These are phyloP conservation scores for Chrysemys picta DNA, from an alignment of 2,113 vertebrate species.

Conservation along the genomic window DNA sequence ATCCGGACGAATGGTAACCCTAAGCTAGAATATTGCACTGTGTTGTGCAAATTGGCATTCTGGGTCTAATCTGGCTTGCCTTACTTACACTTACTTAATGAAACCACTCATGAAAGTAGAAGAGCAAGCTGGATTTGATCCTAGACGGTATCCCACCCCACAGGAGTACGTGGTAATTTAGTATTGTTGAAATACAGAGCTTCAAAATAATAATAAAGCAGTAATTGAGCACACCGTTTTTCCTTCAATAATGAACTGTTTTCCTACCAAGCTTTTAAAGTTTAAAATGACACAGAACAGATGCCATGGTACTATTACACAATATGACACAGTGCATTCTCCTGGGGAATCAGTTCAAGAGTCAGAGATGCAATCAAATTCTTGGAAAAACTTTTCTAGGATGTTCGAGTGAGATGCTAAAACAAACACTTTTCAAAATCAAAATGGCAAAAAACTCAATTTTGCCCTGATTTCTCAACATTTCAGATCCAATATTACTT, in stretches of 20 bases:
- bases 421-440: background rate
- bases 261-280: conserved; percentile 4
- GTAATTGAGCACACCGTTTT: conserved; percentile 12
- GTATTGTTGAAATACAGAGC: background rate
- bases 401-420: background rate
- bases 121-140: background rate
- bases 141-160: background rate
- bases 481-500: background rate
- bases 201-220: background rate
- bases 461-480: background rate
- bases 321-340: background rate
- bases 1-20: no score
- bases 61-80: background rate
- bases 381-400: background rate
- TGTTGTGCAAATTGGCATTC: background rate
- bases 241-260: conserved; percentile 15
- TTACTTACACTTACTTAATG: background rate
- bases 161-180: conserved; percentile 10
- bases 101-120: background rate
- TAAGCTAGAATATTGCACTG: background rate
- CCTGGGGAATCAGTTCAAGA: background rate
- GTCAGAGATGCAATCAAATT: background rate
- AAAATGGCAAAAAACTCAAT: fast-evolving
- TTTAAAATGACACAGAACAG: background rate
- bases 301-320: background rate